Evolutionary conservation across 64 coral and sea anemone genomes (phyloP), one percentile per base, ranked within the genome.

Genomic region (Dendrophyllia cribrosa): DNA sequence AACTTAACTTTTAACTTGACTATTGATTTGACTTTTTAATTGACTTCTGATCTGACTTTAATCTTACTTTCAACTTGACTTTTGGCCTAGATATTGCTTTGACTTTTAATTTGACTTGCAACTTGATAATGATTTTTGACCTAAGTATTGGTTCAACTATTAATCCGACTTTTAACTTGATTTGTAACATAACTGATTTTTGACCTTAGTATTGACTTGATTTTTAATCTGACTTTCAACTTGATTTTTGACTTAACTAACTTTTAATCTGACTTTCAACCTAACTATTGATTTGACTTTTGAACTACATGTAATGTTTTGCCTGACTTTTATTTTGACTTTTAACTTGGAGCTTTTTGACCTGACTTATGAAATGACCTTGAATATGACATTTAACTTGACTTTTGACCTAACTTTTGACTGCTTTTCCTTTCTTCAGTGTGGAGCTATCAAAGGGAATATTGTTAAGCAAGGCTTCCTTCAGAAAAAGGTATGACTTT

Each of bases 381-480:
- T 12, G 7, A 12, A 25, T 25, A 5, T 17, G 14, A 64, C 61
- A 13, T 64, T 23, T 8, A 69, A 24, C 6, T 56, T 56, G 7
- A 56, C 6, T 24, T 67, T 19, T 67, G 9, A 19, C 21, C 0
- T 67, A 14, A n/a, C 17, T 23, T 67, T 67, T 67, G 16, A 67
- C 16, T 12, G 13, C 58, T 75, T 11, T 13, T 48, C 43, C 46
- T 72, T 68, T 50, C 83, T 74, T 4, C 48, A 99, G 97, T 78
- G 87, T 78, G 78, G 88, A 56, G 88, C 89, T 19, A 96, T 99
- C 50, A 93, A 91, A 86, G 97, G 97, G 45, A 93, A 85, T 52
- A 74, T 96, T 43, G 48, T 99, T 15, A 99, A 96, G 78, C 94
- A 99, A 91, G 97, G 97, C 26, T 99, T 99, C 75, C 91, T 99